Percentiles rank a stretch among this genome's conserved stretches.
Evolutionary conservation across 2,888 invertebrate genomes (phyloP).

Genomic region (Pristionchus japonicus): DNA sequence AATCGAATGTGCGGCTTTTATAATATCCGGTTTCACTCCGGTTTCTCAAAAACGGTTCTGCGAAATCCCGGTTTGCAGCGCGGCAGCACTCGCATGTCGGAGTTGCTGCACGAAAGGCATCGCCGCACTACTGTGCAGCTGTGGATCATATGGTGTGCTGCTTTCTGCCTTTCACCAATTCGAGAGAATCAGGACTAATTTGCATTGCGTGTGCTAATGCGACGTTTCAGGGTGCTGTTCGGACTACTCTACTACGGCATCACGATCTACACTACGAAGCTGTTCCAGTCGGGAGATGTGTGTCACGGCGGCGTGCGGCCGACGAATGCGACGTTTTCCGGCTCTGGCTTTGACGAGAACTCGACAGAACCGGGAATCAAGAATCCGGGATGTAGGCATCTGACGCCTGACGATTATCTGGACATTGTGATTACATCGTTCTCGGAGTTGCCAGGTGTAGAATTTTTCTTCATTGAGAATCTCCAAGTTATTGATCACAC

Average conservation of each 20-base stretch:
- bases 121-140: conserved; percentile 9
- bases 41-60: neutral
- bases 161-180: neutral
- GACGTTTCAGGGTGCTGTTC: conserved; percentile 51
- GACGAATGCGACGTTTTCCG: conserved; percentile 20
- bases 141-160: conserved; percentile 38
- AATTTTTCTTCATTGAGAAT: neutral
- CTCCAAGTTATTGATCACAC: neutral
- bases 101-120: neutral
- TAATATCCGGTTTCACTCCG: neutral
- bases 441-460: conserved; percentile 89
- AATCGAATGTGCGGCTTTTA: neutral
- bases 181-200: neutral
- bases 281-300: conserved; percentile 83
- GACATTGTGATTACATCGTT: conserved; percentile 92
- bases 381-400: conserved; percentile 76
- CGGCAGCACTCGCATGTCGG: neutral
- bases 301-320: conserved; percentile 76
- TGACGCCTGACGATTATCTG: conserved; percentile 89
- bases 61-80: neutral
- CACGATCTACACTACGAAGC: conserved; percentile 92
- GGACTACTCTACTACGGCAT: conserved; percentile 95
- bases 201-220: neutral
- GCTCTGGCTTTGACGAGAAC: neutral
- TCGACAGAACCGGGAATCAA: conserved; percentile 6